Evolutionary conservation across 2,113 vertebrate genomes (phyloP), one percentile per base, ranked within the genome.

Genomic region (Sinocyclocheilus rhinocerous): DNA sequence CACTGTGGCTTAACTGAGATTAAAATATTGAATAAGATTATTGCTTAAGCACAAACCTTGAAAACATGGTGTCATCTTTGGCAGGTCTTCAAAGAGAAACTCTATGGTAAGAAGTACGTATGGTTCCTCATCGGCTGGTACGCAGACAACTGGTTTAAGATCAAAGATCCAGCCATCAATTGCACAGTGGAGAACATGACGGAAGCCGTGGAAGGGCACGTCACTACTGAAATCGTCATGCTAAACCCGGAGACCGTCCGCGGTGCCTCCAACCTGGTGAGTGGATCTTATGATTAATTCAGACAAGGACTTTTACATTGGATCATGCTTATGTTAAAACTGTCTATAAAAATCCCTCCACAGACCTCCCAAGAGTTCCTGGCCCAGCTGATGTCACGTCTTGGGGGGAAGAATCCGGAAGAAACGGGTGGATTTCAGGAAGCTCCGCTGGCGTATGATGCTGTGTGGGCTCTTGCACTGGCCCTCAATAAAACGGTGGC

Each of bases 71-170:
- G 48, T 13, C 42, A 18, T 75, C 33, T 84, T 20, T 78, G 78
- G 67, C 89, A 99, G 97, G 97, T 99, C 33, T 99, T 97, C 88
- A 99, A 99, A 92, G 98, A 99, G 93, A 97, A 97, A 90, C 95
- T 99, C 10, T 99, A 96, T 0, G 98, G 98, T 76, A 99, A 99
- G 93, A 98, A 98, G 91, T 96, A 97, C 0, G 97, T 99, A 22
- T 99, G 98, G 98, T 99, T 99, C 90, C 95, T 99, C 84, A 99
- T 99, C 0, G 98, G 98, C 48, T 99, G 98, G 98, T 99, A 99
- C 0, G 97, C 98, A 0, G 98, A 99, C 94, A 99, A 98, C 86
- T 99, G 98, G 98, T 99, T 97, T 92, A 98, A 97, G 89, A 98
- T 94, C 92, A 96, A 97, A 72, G 98, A 99, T 89, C 96, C 97